Evolutionary conservation across 1,140 invertebrate species (phyloP), one percentile per base, ranked within the genome.

Genomic region (Drosophila bifasciata): DNA sequence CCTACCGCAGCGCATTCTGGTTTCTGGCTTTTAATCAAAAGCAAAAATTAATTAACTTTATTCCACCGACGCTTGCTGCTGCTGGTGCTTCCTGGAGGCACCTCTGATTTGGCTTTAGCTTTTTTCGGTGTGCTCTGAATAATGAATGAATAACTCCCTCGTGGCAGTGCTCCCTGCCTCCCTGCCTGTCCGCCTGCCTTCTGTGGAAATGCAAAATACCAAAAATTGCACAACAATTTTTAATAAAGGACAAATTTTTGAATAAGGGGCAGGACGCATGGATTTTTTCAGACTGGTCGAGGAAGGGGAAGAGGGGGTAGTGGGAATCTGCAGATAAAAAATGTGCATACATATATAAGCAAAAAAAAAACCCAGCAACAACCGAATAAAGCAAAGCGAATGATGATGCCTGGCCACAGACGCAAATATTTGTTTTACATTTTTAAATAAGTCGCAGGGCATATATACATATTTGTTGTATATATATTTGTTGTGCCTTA

Each of bases 401-500:
- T 68, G 23, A 69, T 68, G 23, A 58, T 55, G 81, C 55, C 73
- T 80, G 61, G 62, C 80, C 67, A 64, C 80, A 84, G 72, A 72
- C 52, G 53, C 77, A 85, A 85, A 85, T 81, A 86, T 85, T 85
- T 85, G 59, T 81, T 86, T 86, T 77, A 86, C 60, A 81, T 85
- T 77, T 86, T 85, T 77, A 77, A 85, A 86, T 81, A 86, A 85
- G 67, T 81, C 83, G 46, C 76, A 41, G 32, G 4, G 9, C 32
- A 36, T 53, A 66, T 61, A 74, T 85, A 36, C 48, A 66, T 61
- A 74, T 85, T 76, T 86, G 59, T 66, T 62, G 45, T 11, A 41
- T 64, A 46, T 60, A 40, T 60, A 21, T 58, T n/a, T 49, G n/a
- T 16, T 43, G 15, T 5, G 25, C 25, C n/a, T n/a, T n/a, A 36